A percentile compares a stretch with the other conserved stretches of the same genome.
phyloP scores from a whole-genome alignment of 2,797 vertebrate genomes.

The Poliocrania exsul region DNA sequence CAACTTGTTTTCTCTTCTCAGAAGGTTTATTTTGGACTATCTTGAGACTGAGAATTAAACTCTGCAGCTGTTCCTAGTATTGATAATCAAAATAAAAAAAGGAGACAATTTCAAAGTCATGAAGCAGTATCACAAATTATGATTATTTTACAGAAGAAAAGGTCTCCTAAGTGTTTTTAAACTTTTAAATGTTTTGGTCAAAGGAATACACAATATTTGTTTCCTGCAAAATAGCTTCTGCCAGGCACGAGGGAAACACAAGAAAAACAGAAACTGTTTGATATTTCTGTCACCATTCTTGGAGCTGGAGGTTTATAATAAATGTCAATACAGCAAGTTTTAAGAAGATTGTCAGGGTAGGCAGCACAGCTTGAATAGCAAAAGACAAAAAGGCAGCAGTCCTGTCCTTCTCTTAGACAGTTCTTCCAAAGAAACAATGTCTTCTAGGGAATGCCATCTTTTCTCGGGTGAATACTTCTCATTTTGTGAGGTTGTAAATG shows the following conservation, averaged over 20 bases:
- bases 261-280: not conserved
- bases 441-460: not conserved
- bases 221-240: not conserved
- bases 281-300: not conserved
- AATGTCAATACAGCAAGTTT: not conserved
- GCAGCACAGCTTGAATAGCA: not conserved
- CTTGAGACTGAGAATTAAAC: slow-evolving; percentile 6
- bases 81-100: not conserved
- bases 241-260: not conserved
- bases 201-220: not conserved
- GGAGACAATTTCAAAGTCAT: not conserved
- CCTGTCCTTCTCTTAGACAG: not conserved
- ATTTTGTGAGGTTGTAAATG: not conserved
- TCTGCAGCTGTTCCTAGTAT: not conserved
- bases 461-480: not conserved
- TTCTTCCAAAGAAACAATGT: not conserved
- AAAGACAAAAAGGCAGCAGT: not conserved
- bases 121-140: not conserved
- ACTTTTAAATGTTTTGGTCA: not conserved
- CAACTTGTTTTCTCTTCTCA: slow-evolving; percentile 10
- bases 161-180: not conserved
- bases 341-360: not conserved
- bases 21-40: slow-evolving; percentile 12
- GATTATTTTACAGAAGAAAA: not conserved
- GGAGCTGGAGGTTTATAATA: not conserved